Base-by-base conservation (phyloP, 2,113 vertebrate genomes). In the Podilymbus podiceps region DNA sequence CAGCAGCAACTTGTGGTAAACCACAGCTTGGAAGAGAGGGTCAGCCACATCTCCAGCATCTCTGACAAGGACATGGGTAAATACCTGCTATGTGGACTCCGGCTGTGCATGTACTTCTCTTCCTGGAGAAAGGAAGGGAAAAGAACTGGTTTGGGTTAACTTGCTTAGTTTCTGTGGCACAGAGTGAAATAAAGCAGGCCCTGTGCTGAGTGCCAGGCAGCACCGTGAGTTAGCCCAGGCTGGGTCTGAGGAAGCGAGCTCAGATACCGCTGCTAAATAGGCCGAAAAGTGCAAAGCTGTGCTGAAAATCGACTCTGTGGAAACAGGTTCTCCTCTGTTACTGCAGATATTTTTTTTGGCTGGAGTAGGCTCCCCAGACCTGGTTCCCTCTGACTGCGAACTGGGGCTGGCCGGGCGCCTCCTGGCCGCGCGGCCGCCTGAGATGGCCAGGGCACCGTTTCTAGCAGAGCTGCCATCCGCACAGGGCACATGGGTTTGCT, bases 11-110 rank as follows among this genome's bases (percentile, higher is more conserved):
- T 96, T 40, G 16, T 53, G 90, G 94, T 88, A 47, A 96, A 64
- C 93, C 95, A 53, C 69, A 82, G 75, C 75, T 90, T 50, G 66
- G 42, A 42, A 66, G 84, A 22, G 20, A 76, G 77, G 66, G 88
- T 84, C 23, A 15, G 47, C 66, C 72, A 11, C 49, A 16, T 83
- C 75, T 90, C 60, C 90, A 87, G 11, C 9, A 6, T 50, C 42
- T 56, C 60, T 24, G 66, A 10, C 31, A 23, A 14, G 76, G 62
- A 55, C 0, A 2, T 40, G 64, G 69, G 64, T 59, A 42, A 55
- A 5, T 50, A 35, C 74, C 93, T 85, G 88, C 79, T 86, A 12
- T 28, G 4, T 35, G 46, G 82, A 19, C 47, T 44, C 11, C 0
- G 8, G 24, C 75, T 75, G 31, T 14, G 14, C 69, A 46, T 14